A percentile compares a stretch with the other conserved stretches of the same genome.
phyloP scores from a whole-genome alignment of 2,113 vertebrate genomes.

The Bombycilla garrulus region DNA sequence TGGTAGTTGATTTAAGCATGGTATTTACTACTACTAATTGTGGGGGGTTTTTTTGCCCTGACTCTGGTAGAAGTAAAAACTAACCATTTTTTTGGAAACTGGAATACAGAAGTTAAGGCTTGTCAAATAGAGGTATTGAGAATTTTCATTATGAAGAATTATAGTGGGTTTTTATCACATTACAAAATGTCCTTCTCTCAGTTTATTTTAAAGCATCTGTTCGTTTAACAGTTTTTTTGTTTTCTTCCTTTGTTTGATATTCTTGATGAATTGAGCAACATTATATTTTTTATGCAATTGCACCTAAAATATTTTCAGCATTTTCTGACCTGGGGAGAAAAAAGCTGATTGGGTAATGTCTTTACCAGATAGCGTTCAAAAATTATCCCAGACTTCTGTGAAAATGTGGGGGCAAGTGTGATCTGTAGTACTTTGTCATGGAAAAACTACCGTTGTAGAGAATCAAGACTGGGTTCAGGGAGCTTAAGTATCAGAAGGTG shows the following conservation, averaged over 20 bases:
- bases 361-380: neutral
- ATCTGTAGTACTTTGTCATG: neutral
- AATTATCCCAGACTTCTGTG: neutral
- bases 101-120: neutral
- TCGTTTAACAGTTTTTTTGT: neutral
- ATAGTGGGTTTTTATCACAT: neutral
- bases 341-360: neutral
- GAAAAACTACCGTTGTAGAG: neutral
- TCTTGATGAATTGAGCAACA: neutral
- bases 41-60: accelerated
- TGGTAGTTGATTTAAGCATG: neutral
- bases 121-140: neutral
- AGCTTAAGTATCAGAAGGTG: neutral
- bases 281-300: neutral
- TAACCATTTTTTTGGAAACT: neutral
- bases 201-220: neutral
- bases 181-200: neutral
- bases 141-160: neutral
- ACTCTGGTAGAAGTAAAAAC: neutral
- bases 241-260: neutral
- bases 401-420: neutral
- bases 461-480: neutral
- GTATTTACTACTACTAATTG: neutral
- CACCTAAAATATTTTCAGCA: accelerated
- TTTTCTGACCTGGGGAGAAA: neutral